Conservation (phyloP, 2,888 invertebrate genomes). For the Gisinianus flammeolus region DNA sequence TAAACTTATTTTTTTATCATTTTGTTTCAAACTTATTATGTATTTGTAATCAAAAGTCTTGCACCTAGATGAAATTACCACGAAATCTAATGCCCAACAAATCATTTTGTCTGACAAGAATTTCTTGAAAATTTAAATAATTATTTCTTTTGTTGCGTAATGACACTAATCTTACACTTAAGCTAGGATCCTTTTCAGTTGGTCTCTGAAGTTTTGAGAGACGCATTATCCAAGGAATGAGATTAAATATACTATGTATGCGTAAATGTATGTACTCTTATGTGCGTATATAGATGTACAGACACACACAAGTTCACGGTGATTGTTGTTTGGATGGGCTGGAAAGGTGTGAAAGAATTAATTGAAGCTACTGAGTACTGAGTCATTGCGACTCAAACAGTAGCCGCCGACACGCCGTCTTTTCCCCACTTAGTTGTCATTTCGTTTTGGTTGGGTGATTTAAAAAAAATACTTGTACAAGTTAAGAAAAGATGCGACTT, state of each 20-base stretch:
- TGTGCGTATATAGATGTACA: neutral
- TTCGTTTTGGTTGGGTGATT: constrained; percentile 41
- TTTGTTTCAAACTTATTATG: too few species aligned
- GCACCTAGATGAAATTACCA: too few species aligned
- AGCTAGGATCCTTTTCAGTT: neutral
- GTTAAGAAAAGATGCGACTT: constrained; percentile 33
- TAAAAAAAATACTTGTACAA: constrained; percentile 35
- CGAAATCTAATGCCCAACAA: neutral
- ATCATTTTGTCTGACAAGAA: neutral
- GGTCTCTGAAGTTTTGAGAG: too few species aligned
- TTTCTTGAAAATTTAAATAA: neutral
- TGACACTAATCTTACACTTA: neutral
- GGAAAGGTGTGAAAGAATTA: constrained; percentile 58
- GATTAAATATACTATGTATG: too few species aligned
- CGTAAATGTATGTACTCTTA: neutral
- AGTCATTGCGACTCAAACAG: constrained; percentile 55
- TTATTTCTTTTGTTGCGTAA: neutral
- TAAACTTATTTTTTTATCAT: too few species aligned
- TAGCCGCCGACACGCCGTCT: constrained; percentile 48
- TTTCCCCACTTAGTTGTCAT: constrained; percentile 42
- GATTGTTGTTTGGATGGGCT: constrained; percentile 48
- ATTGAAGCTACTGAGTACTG: constrained; percentile 58
- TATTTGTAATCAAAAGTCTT: too few species aligned
- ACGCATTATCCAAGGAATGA: too few species aligned
- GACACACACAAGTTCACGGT: neutral